phyloP scores from a whole-genome alignment of 2,888 invertebrate genomes.

The Brachynemurus nebulosus region DNA sequence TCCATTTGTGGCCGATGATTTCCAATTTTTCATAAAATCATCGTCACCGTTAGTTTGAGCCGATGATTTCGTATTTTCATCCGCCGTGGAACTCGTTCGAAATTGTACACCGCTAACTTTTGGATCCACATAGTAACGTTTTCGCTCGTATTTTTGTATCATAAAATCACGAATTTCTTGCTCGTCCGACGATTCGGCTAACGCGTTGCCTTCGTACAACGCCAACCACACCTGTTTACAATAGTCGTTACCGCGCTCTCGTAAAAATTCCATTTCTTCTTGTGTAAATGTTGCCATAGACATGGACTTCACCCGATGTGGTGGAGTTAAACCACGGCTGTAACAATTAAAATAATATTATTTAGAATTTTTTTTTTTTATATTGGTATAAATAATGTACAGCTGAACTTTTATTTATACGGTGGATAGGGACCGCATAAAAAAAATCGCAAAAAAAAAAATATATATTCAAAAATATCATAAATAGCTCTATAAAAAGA shows the following conservation, averaged over 20 bases:
- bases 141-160: conserved; percentile 90
- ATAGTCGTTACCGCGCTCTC: conserved; percentile 82
- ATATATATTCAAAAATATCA: too few relatives aligned
- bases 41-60: too few relatives aligned
- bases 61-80: neutral
- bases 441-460: too few relatives aligned
- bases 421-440: too few relatives aligned
- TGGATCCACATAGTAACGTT: conserved; percentile 45
- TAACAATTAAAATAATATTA: neutral
- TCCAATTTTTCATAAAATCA: too few relatives aligned
- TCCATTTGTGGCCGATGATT: neutral
- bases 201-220: conserved; percentile 60
- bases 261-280: conserved; percentile 88
- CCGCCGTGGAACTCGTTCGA: too few relatives aligned
- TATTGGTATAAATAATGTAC: too few relatives aligned
- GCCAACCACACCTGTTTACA: conserved; percentile 90
- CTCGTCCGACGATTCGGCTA: conserved; percentile 68
- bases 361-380: neutral
- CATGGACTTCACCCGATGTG: conserved; percentile 95
- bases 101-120: conserved; percentile 15
- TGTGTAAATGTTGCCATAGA: conserved; percentile 95
- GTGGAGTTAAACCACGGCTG: conserved; percentile 94
- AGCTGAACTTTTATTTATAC: too few relatives aligned
- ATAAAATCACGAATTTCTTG: conserved; percentile 85
- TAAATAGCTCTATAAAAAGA: too few relatives aligned